These are phyloP conservation scores for cat (Felis catus) DNA, from an alignment of 2,113 vertebrate species.

Conservation along the genomic window F.catus_Fca126_mat1.0 CM031422.1:16472501-16473000, in stretches of 20 bases:
- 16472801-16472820: neutral
- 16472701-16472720: neutral
- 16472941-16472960: neutral
- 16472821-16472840: neutral
- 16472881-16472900: neutral
- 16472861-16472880: neutral
- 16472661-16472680: neutral
- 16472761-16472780: neutral
- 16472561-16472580: neutral
- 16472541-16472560: accelerated
- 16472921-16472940: neutral
- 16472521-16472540: too few species aligned
- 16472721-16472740: neutral
- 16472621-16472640: neutral
- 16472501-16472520: too few species aligned
- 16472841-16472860: too few species aligned
- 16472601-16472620: neutral
- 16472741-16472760: neutral
- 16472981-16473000: neutral
- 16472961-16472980: neutral
- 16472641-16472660: neutral
- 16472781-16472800: neutral
- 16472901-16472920: neutral
- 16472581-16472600: neutral
- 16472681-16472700: neutral